phyloP scores from a whole-genome alignment of 2,113 vertebrate genomes.

The Ascaphus truei region DNA sequence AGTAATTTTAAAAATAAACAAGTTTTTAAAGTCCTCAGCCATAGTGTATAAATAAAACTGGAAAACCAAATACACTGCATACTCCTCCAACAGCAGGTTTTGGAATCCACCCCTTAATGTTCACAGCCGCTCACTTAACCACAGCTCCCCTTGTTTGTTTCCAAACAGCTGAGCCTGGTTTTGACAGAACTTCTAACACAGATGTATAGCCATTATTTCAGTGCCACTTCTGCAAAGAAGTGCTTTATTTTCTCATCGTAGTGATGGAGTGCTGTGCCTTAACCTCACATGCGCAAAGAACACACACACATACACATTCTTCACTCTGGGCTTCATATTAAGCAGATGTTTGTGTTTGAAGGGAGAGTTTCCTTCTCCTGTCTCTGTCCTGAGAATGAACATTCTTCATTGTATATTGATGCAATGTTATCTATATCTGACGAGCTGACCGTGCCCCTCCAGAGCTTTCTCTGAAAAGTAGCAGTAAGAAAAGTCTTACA shows the following conservation, averaged over 20 bases:
- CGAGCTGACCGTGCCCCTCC: no score
- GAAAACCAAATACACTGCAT: neutral
- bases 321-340: neutral
- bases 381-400: neutral
- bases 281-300: conserved; percentile 24
- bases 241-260: conserved; percentile 27
- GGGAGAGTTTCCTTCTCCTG: neutral
- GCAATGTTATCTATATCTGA: no score
- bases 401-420: neutral
- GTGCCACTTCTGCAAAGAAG: conserved; percentile 32
- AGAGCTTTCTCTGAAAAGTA: no score
- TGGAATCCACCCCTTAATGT: neutral
- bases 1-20: no score
- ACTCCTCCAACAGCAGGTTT: neutral
- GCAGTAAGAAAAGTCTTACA: no score
- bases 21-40: no score
- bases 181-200: conserved; percentile 34
- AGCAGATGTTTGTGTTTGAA: neutral
- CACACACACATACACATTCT: conserved; percentile 27
- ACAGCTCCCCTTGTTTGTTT: neutral
- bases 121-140: neutral
- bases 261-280: conserved; percentile 25
- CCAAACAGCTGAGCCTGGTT: conserved; percentile 16
- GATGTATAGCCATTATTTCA: conserved; percentile 35
- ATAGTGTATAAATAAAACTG: neutral